Base-by-base conservation (phyloP, 1,140 invertebrate genomes). In the Microplitis mediator region DNA sequence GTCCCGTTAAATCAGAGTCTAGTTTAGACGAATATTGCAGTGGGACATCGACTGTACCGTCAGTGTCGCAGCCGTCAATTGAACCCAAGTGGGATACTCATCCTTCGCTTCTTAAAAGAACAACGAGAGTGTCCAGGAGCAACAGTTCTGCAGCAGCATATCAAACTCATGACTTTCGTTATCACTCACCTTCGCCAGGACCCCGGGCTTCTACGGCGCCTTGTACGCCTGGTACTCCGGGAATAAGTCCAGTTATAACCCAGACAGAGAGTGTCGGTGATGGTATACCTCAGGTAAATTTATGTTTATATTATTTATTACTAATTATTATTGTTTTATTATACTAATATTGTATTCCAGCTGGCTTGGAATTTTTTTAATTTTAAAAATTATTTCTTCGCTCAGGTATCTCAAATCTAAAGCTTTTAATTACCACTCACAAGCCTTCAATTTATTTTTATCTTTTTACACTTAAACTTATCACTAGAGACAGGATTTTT, bases 1-100 rank as follows among this genome's bases (percentile, higher is more conserved):
- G 91, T 83, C 92, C 86, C 8, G 75, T 87, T 9, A 87, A 87
- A 54, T 83, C 84, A 51, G 84, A 87, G 71, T 81, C 72, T 50
- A 73, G 76, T 79, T 68, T 86, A 56, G 71, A 79, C 0, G 81
- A 82, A 77, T 87, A 86, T 72, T 85, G 82, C 71, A 78, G 73
- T 14, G 52, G 80, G 4, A 69, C 79, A 50, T 75, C 82, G 50
- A 79, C 85, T 66, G 82, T 82, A 64, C 76, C 82, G 54, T 76
- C 84, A 62, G 79, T 78, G 16, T 78, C 78, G 84, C 86, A 87
- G 82, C 58, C 78, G 61, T 75, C 76, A 11, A 50, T 82, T 67
- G 85, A 87, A 72, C 84, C 85, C 67, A 86, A 82, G 78, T 87
- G 86, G 86, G 86, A 87, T 13, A 84, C 79, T 6, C 86, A 87